A percentile compares a stretch with the other conserved stretches of the same genome.
Evolutionary conservation across 2,113 vertebrate genomes (phyloP).

Genomic region (Salvelinus alpinus): DNA sequence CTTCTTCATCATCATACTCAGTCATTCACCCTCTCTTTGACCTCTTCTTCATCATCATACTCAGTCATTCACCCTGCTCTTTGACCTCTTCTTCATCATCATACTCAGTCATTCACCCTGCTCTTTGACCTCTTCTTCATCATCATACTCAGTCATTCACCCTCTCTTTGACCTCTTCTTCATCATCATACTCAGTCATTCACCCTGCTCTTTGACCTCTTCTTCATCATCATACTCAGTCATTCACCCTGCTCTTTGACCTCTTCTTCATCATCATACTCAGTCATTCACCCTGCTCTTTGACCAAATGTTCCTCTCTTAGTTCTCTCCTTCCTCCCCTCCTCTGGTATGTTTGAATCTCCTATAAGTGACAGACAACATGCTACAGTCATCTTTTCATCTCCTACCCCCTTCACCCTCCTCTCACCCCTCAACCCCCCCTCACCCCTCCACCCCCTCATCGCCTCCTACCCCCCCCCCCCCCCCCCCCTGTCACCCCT

Average conservation of each 20-base stretch:
- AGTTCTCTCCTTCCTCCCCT: constrained; percentile 19
- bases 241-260: neutral
- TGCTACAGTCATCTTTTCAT: constrained; percentile 61
- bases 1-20: no score
- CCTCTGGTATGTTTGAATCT: constrained; percentile 40
- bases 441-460: no score
- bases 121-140: neutral
- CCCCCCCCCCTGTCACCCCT: no score
- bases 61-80: constrained; percentile 13
- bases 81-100: constrained; percentile 16
- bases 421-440: no score
- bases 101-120: constrained; percentile 17
- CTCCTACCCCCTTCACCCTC: constrained; percentile 19
- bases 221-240: constrained; percentile 26
- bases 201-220: neutral
- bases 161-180: neutral
- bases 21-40: no score
- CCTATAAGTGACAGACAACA: constrained; percentile 63
- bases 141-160: constrained; percentile 29
- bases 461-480: no score
- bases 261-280: neutral
- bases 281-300: constrained; percentile 19
- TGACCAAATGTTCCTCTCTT: neutral
- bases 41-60: constrained; percentile 29
- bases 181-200: constrained; percentile 29